Conservation (phyloP, 2,888 invertebrate species). For the Hypselothyrea guttata region DNA sequence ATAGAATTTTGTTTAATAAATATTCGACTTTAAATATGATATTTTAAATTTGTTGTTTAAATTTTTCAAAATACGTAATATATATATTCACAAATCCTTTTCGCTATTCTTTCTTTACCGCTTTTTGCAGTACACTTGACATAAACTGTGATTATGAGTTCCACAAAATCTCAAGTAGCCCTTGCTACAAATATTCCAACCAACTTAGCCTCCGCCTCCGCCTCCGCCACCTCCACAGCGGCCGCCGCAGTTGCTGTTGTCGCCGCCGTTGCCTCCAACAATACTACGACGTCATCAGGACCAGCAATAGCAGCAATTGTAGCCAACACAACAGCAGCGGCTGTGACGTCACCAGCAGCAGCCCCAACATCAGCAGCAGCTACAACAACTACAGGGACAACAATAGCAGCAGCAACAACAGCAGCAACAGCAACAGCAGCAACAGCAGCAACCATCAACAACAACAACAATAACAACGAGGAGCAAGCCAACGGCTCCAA, state of each 20-base stretch:
- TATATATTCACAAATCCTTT: not conserved
- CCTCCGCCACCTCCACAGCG: slow-evolving; percentile 64
- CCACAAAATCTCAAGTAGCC: slow-evolving; percentile 82
- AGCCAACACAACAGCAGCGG: slow-evolving; percentile 18
- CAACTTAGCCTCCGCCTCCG: slow-evolving; percentile 74
- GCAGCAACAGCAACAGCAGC: slow-evolving; percentile 3
- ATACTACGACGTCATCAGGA: slow-evolving; percentile 50
- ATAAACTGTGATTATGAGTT: slow-evolving; percentile 82
- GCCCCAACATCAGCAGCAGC: slow-evolving; percentile 20
- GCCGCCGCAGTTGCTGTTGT: slow-evolving; percentile 73
- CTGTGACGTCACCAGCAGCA: slow-evolving; percentile 36
- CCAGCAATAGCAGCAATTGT: slow-evolving; percentile 17
- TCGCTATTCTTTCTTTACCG: not conserved
- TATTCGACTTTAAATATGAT: no score
- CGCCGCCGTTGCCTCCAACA: slow-evolving; percentile 66
- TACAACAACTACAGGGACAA: slow-evolving; percentile 26
- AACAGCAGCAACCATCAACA: slow-evolving; percentile 51
- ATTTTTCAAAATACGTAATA: not conserved
- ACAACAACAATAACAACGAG: slow-evolving; percentile 64
- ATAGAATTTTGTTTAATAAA: no score
- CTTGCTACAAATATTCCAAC: slow-evolving; percentile 82
- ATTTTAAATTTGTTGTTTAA: not conserved
- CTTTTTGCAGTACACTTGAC: slow-evolving; percentile 73
- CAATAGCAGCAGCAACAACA: slow-evolving; percentile 31
- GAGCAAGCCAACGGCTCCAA: slow-evolving; percentile 50